These are phyloP conservation scores for Fundulus diaphanus DNA, from an alignment of 2,797 vertebrate species.

Conservation along the genomic window DNA sequence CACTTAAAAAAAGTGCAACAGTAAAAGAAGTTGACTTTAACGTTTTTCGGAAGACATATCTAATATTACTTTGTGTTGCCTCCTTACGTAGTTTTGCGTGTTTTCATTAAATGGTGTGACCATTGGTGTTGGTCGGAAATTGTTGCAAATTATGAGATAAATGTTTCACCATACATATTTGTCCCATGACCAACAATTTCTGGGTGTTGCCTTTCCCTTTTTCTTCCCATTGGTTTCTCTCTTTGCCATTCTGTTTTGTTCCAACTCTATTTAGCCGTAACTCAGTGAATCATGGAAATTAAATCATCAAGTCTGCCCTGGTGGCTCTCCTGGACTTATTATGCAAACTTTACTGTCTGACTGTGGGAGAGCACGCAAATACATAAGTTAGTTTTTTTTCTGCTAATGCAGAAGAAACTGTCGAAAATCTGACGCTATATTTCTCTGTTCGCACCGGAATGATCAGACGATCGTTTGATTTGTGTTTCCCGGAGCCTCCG, in stretches of 20 bases:
- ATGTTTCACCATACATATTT: neutral
- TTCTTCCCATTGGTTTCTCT: slow-evolving; percentile 12
- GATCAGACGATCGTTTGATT: neutral
- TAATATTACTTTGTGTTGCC: too few relatives aligned
- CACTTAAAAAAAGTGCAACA: neutral
- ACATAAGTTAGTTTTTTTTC: slow-evolving; percentile 13
- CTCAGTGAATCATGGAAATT: slow-evolving; percentile 73
- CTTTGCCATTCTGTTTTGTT: neutral
- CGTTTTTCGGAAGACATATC: neutral
- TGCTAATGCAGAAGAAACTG: neutral
- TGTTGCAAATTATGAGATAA: neutral
- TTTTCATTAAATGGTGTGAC: neutral
- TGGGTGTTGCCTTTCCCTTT: slow-evolving; percentile 1
- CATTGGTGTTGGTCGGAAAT: neutral
- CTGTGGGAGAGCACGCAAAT: slow-evolving; percentile 16
- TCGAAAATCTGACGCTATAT: neutral
- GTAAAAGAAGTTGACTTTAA: neutral
- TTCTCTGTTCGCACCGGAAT: neutral
- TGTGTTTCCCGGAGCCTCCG: slow-evolving; percentile 11
- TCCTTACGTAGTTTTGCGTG: too few relatives aligned
- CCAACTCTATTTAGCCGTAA: slow-evolving; percentile 20
- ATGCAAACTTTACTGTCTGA: slow-evolving; percentile 73
- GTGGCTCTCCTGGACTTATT: slow-evolving; percentile 69
- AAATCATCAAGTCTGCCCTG: slow-evolving; percentile 65
- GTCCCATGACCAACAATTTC: neutral